Conservation (phyloP, 2,797 vertebrate species). For the Mionectes olivaceus region DNA sequence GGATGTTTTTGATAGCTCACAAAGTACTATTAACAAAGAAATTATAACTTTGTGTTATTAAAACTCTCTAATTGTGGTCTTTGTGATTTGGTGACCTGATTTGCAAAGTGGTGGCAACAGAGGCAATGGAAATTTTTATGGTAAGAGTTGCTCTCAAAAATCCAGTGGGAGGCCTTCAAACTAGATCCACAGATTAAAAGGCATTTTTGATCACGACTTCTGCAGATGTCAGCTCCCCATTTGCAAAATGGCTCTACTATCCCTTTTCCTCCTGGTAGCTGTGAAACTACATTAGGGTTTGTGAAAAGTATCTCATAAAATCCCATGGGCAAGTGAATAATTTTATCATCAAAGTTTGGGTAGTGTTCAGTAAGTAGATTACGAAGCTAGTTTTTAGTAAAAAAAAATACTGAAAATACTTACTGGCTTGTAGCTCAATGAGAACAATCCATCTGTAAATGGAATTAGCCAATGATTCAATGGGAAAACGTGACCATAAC, state of each 20-base stretch:
- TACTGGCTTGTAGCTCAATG: conserved; percentile 3
- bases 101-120: background rate
- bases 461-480: background rate
- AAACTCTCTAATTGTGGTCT: background rate
- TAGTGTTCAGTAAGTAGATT: background rate
- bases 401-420: background rate
- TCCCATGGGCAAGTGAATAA: background rate
- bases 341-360: background rate
- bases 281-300: background rate
- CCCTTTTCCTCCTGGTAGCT: background rate
- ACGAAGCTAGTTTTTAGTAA: background rate
- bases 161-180: background rate
- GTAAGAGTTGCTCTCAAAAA: background rate
- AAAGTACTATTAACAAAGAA: background rate
- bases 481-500: background rate
- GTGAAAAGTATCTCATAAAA: background rate
- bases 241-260: background rate
- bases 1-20: background rate
- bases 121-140: background rate
- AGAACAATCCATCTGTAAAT: background rate
- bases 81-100: background rate
- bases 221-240: background rate
- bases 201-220: background rate
- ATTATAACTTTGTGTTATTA: background rate
- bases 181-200: background rate